Percentiles rank a stretch among this genome's conserved stretches.
phyloP scores from a whole-genome alignment of 2,888 invertebrate species.

The Stenurella melanura region DNA sequence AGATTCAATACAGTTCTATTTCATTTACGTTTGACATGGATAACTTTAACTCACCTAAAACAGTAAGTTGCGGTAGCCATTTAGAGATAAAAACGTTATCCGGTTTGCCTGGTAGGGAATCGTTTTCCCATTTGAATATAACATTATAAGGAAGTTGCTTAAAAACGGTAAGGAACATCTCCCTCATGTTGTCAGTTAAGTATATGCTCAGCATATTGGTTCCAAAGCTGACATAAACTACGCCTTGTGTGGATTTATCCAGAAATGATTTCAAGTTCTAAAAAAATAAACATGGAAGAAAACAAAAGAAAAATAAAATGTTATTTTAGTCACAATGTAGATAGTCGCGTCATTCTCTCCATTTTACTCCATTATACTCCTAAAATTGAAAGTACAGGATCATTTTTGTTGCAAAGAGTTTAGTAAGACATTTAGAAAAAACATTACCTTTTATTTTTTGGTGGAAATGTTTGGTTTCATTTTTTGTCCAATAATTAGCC shows the following conservation, averaged over 20 bases:
- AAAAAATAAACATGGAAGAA: slow-evolving; percentile 16
- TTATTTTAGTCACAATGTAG: no score
- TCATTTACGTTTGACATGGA: no score
- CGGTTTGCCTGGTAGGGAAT: slow-evolving; percentile 63
- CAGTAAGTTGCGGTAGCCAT: slow-evolving; percentile 48
- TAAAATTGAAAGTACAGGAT: no score
- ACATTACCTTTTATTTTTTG: no score
- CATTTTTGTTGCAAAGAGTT: no score
- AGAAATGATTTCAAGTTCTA: slow-evolving; percentile 56
- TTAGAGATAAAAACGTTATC: slow-evolving; percentile 64
- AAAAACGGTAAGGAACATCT: slow-evolving; percentile 45
- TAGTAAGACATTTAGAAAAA: no score
- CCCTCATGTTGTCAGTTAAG: slow-evolving; percentile 37
- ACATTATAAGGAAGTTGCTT: slow-evolving; percentile 62
- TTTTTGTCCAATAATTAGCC: no score
- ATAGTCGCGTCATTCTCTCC: no score
- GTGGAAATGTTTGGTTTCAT: no score
- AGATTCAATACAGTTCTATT: no score
- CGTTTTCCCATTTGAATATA: slow-evolving; percentile 72
- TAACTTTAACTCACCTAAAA: slow-evolving; percentile 44
- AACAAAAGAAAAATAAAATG: no score
- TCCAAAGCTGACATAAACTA: slow-evolving; percentile 60
- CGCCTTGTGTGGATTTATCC: slow-evolving; percentile 54
- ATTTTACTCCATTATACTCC: no score
- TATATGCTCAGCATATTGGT: slow-evolving; percentile 46